Conservation (phyloP, 2,888 invertebrate genomes). For the Lycocerus yunnanus region DNA sequence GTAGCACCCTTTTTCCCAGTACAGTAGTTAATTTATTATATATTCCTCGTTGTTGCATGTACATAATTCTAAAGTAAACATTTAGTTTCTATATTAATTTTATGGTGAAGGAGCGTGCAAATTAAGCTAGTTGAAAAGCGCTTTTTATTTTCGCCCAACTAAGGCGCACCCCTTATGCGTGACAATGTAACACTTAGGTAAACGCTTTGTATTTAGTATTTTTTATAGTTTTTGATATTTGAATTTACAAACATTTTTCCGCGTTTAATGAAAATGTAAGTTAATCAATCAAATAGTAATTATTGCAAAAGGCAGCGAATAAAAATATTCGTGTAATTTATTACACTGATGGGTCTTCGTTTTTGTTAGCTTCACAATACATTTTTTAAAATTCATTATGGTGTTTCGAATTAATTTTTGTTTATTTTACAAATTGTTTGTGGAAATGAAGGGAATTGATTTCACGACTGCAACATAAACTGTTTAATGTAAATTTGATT, state of each 20-base stretch:
- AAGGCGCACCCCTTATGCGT: not conserved
- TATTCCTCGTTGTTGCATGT: not conserved
- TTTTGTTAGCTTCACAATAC: not conserved
- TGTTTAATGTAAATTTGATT: slow-evolving; percentile 33
- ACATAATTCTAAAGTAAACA: not conserved
- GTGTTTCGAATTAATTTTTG: slow-evolving; percentile 7
- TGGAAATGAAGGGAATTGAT: slow-evolving; percentile 17
- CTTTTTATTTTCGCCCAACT: not conserved
- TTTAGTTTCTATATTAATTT: not conserved
- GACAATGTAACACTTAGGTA: not conserved
- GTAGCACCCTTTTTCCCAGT: not conserved
- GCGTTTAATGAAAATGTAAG: not conserved
- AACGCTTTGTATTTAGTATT: not conserved
- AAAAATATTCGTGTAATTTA: not conserved
- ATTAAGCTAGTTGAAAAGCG: not conserved
- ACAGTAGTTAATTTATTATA: not conserved
- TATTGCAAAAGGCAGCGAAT: not conserved
- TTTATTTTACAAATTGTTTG: slow-evolving; percentile 21
- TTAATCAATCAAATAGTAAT: not conserved
- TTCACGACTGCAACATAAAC: slow-evolving; percentile 27
- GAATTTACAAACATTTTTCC: not conserved
- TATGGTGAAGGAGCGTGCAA: not conserved
- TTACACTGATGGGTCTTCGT: not conserved
- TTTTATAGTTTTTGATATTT: not conserved
- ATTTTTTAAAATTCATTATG: not conserved